Base-by-base conservation (phyloP, 2,113 vertebrate genomes). In the Procavia capensis region DNA sequence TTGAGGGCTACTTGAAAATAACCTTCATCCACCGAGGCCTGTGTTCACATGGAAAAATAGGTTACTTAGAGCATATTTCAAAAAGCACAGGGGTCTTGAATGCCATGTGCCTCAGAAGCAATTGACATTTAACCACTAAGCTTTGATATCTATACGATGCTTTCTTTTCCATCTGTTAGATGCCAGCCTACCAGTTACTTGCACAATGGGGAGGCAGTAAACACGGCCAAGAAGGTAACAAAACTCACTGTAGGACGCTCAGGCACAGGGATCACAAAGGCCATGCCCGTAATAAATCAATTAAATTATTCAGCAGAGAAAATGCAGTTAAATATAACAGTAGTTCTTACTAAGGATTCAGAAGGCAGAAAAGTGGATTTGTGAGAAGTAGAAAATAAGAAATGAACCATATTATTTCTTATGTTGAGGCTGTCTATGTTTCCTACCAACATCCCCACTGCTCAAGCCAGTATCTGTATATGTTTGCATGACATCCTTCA, bases 1-100 rank as follows among this genome's bases (percentile, higher is more conserved):
- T 98, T 98, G 98, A 98, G 97, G 97, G 91, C 95, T 98, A 97
- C 95, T 98, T 96, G 93, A 96, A 98, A 98, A 98, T 92, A 97
- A 98, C 98, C 98, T 98, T 97, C 96, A 96, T 83, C 90, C 79
- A 89, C 86, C 1, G 31, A 96, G 95, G 90, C 78, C 59, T 0
- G 13, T 93, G 97, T 96, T 97, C 97, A 96, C 24, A 16, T 63
- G 1, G 54, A 93, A 92, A 96, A 96, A 59, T 80, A 91, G 94
- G 96, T 95, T 79, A 88, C 96, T 97, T n/a, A 0, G 0, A 95
- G 90, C 1, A 25, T 75, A 97, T 88, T 95, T 91, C 75, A 14
- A 87, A 97, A 96, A 88, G 45, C 0, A 1, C 22, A 0, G 0
- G 88, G 88, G 80, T 96, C 95, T 89, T 92, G 96, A 94, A 97